Base-by-base conservation (phyloP, 2,797 vertebrate species). In the Acridotheres tristis region DNA sequence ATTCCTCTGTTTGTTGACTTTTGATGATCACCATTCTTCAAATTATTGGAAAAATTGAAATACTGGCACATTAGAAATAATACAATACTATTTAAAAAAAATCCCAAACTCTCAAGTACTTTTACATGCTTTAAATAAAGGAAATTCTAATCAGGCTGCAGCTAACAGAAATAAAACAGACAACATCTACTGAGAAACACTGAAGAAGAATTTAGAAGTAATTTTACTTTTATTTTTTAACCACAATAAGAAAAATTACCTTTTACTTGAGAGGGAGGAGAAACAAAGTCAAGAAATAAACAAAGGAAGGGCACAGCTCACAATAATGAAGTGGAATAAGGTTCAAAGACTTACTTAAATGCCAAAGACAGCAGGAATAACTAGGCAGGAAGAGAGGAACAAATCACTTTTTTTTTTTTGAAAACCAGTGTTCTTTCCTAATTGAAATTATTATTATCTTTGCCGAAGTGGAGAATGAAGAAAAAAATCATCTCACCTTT, bases 221-320 rank as follows among this genome's bases (percentile, higher is more conserved):
- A 40, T 55, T 40, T 15, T 40, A 29, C 51, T 40, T 27, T 22
- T 29, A 34, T 59, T 63, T 83, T 90, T 68, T 20, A 40, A 91
- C 4, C 5, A 30, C 14, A 30, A 8, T 18, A 38, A 89, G 91
- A 51, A 32, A 81, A 81, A 40, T 40, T 55, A 59, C 22, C 40
- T 72, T 51, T 69, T 90, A 43, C 51, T 82, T 29, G 29, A 90
- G n/a, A 89, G 14, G n/a, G n/a, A 89, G 62, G 48, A 85, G 59
- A 86, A 74, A 68, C 17, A 58, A 94, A 94, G 42, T 84, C 23
- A 53, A 89, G 75, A 61, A 76, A 58, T 68, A 78, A 91, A 90
- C 45, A 83, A 85, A 88, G 43, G 74, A 91, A 89, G 43, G 36
- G 50, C 38, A 88, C 19, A 72, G 38, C 23, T 90, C 47, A 30